Base-by-base conservation (phyloP, 1,140 invertebrate species). In the Stenopsyche tienmushanensis region DNA sequence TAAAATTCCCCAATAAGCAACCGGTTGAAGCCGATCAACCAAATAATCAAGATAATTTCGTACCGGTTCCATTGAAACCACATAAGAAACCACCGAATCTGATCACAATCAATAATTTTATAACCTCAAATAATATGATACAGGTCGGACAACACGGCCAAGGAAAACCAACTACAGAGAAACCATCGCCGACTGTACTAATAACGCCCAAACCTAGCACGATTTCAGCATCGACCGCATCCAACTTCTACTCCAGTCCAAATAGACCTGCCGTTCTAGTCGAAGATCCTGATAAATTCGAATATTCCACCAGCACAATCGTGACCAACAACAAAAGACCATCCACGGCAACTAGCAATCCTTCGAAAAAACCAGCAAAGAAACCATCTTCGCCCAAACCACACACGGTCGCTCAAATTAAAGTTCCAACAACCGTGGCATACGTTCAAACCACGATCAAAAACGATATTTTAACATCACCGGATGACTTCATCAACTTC, bases 401-500 rank as follows among this genome's bases (percentile, higher is more conserved):
- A 0, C 44, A 8, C 20, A 34, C 72, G 72, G 18, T 2, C 10
- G 50, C 21, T n/a, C 8, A 1, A 64, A 18, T 20, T 15, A 47
- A 41, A 2, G 25, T 23, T 10, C 53, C 63, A 15, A 57, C 42
- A 7, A 10, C 42, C 1, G 18, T 55, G 1, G 18, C 44, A 10
- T 52, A 67, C 39, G 24, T 24, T 1, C 34, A 9, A 26, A 78
- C 79, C 2, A 80, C 77, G 10, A 77, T 76, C 0, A 78, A 76
- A 71, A 78, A 79, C 25, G 83, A 84, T 71, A 71, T 78, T 3
- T 81, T 85, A 57, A 87, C 85, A 0, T 83, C 85, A 1, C 82
- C 85, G 0, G 87, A 91, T 66, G 88, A 90, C 62, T 75, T 88
- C 3, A 85, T 88, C 17, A 91, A 91, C 67, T 93, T 93, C 76